phyloP scores from a whole-genome alignment of 2,113 vertebrate species.

The Phoxinus phoxinus region DNA sequence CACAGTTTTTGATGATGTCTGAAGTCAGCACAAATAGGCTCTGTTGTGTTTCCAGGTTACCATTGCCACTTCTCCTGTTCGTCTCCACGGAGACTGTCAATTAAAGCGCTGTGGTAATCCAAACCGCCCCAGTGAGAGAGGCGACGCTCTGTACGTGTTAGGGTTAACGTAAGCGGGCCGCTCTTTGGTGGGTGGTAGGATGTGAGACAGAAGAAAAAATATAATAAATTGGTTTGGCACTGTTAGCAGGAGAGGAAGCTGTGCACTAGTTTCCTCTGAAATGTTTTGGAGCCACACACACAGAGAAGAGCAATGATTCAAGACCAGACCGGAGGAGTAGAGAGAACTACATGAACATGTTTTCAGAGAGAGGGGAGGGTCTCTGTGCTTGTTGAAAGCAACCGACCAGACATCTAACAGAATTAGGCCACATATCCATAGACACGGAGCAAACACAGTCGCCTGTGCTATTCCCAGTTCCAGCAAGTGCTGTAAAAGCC shows the following conservation, averaged over 20 bases:
- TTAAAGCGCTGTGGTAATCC: slow-evolving; percentile 55
- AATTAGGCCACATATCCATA: slow-evolving; percentile 44
- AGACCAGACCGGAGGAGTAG: neutral
- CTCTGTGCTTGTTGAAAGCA: slow-evolving; percentile 29
- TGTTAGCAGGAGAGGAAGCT: slow-evolving; percentile 38
- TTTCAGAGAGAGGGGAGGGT: slow-evolving; percentile 28
- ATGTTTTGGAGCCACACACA: slow-evolving; percentile 34
- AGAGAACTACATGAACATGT: slow-evolving; percentile 5
- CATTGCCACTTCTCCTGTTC: slow-evolving; percentile 44
- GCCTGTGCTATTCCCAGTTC: neutral
- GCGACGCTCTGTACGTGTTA: slow-evolving; percentile 31
- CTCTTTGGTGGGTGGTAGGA: slow-evolving; percentile 48
- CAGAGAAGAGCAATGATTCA: slow-evolving; percentile 32
- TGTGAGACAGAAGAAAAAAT: slow-evolving; percentile 38
- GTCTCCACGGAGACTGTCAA: slow-evolving; percentile 62
- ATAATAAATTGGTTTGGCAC: slow-evolving; percentile 49
- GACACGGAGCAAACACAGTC: neutral
- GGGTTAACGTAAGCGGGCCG: slow-evolving; percentile 21
- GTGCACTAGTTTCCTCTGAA: slow-evolving; percentile 37
- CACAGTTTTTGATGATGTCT: slow-evolving; percentile 40
- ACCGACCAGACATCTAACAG: slow-evolving; percentile 35
- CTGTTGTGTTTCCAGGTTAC: slow-evolving; percentile 61
- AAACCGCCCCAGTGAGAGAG: slow-evolving; percentile 46
- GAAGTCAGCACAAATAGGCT: slow-evolving; percentile 46
- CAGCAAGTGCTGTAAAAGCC: slow-evolving; percentile 5